These are phyloP conservation scores for Forbesichthys papilliferus DNA, from an alignment of 2,113 vertebrate species.

Conservation along the genomic window DNA sequence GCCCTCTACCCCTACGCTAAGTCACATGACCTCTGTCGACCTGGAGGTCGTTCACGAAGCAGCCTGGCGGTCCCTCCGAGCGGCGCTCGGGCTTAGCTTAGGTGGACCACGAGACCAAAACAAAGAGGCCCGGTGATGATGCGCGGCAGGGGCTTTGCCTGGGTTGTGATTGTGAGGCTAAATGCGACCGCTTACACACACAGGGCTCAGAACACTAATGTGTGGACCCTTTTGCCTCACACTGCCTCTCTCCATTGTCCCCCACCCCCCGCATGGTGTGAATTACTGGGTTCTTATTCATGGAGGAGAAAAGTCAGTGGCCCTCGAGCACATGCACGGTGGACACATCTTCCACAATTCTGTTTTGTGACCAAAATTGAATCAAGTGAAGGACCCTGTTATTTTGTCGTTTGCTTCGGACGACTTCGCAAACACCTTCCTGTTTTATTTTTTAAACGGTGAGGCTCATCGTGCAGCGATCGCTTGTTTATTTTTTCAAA, in stretches of 20 bases:
- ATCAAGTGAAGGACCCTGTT: too few species aligned
- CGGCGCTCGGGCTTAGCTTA: conserved; percentile 27
- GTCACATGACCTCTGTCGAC: neutral
- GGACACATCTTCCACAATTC: conserved; percentile 21
- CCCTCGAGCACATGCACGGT: conserved; percentile 50
- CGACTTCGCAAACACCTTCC: too few species aligned
- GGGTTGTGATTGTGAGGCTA: conserved; percentile 13
- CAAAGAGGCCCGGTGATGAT: neutral
- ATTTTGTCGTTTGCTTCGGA: too few species aligned
- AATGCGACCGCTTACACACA: conserved; percentile 42
- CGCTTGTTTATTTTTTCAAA: too few species aligned
- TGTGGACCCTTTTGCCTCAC: conserved; percentile 37
- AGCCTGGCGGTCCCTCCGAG: conserved; percentile 12
- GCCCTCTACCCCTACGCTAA: neutral
- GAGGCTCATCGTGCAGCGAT: too few species aligned
- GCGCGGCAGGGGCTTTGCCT: conserved; percentile 4
- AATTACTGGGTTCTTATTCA: conserved; percentile 33
- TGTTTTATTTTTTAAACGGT: too few species aligned
- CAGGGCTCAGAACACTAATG: conserved; percentile 9
- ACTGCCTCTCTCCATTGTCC: conserved; percentile 42
- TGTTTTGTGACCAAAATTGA: neutral
- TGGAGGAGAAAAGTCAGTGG: conserved; percentile 44
- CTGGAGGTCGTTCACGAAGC: conserved; percentile 12
- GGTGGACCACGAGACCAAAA: conserved; percentile 26
- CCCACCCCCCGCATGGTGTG: conserved; percentile 55